phyloP scores from a whole-genome alignment of 2,888 invertebrate genomes.

The Holacanthella duospinosa region DNA sequence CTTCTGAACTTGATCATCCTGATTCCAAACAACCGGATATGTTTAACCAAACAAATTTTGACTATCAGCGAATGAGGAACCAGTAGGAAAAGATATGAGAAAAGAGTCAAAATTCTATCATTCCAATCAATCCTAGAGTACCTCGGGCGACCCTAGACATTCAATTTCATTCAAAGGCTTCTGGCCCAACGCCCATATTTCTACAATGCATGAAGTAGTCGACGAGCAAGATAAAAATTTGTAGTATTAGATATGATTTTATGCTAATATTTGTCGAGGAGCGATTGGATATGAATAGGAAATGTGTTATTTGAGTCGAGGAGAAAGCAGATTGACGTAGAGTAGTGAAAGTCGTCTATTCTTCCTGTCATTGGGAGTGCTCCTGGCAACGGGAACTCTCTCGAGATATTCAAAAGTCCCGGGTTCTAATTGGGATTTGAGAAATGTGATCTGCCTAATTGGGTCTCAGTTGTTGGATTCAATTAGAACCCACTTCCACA shows the following conservation, averaged over 20 bases:
- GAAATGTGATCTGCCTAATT: slow-evolving; percentile 4
- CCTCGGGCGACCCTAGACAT: not conserved
- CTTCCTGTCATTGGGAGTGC: not conserved
- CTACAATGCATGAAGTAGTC: too few species aligned
- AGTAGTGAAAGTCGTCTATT: not conserved
- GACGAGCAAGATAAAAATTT: too few species aligned
- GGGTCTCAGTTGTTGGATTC: slow-evolving; percentile 2
- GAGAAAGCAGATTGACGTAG: not conserved
- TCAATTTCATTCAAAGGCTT: not conserved
- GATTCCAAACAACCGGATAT: too few species aligned
- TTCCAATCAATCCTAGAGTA: too few species aligned
- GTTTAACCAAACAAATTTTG: too few species aligned
- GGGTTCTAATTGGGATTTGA: not conserved
- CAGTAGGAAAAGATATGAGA: too few species aligned
- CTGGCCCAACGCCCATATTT: too few species aligned
- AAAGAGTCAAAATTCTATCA: not conserved
- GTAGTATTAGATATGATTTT: too few species aligned
- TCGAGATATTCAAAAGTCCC: not conserved
- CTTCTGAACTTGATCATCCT: too few species aligned
- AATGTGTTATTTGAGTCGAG: not conserved
- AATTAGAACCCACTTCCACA: slow-evolving; percentile 2
- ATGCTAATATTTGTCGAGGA: not conserved
- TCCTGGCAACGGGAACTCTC: not conserved
- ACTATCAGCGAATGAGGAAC: too few species aligned
- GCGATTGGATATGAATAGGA: not conserved